Evolutionary conservation across 2,888 invertebrate species (phyloP).

Genomic region (Furcula furcula): DNA sequence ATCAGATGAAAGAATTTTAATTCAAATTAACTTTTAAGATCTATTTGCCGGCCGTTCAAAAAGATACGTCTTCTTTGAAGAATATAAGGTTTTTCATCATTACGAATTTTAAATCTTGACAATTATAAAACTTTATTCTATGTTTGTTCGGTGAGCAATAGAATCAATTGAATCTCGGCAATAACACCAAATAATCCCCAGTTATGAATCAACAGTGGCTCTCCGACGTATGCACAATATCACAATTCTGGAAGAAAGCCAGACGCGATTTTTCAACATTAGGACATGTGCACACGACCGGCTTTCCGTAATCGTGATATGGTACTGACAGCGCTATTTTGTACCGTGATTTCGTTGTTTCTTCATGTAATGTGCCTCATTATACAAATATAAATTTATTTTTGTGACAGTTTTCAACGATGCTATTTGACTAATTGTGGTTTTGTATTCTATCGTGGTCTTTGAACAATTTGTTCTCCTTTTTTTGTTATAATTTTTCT

Average conservation of each 20-base stretch:
- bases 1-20: not conserved
- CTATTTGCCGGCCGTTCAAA: not conserved
- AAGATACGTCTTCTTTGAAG: not conserved
- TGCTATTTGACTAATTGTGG: too few relatives aligned
- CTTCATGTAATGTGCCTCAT: too few relatives aligned
- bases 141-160: too few relatives aligned
- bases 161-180: not conserved
- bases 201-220: slow-evolving; percentile 30
- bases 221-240: slow-evolving; percentile 33
- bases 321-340: slow-evolving; percentile 23
- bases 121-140: too few relatives aligned
- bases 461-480: too few relatives aligned
- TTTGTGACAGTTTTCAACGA: too few relatives aligned
- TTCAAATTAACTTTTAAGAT: not conserved
- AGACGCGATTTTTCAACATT: slow-evolving; percentile 29
- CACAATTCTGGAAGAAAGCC: slow-evolving; percentile 28
- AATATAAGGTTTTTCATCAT: not conserved
- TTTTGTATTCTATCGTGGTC: too few relatives aligned
- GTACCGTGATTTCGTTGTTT: slow-evolving; percentile 10
- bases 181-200: not conserved
- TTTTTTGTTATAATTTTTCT: too few relatives aligned
- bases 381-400: too few relatives aligned
- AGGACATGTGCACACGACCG: slow-evolving; percentile 20
- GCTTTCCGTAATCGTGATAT: slow-evolving; percentile 20
- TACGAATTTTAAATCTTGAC: not conserved